Base-by-base conservation (phyloP, 2,113 vertebrate species). In the Campylomormyrus tamandua region DNA sequence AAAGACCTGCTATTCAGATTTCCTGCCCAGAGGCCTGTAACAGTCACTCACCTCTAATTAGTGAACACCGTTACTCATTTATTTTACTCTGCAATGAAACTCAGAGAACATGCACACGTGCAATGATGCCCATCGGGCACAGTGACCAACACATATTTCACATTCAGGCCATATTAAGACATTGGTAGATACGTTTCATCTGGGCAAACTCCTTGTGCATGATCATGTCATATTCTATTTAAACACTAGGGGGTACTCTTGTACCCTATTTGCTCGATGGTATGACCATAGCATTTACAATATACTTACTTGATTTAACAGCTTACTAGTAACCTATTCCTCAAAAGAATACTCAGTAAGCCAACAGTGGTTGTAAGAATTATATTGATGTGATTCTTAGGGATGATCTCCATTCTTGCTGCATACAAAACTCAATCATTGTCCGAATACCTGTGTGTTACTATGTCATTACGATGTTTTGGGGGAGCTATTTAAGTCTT, bases 11-110 rank as follows among this genome's bases (percentile, higher is more conserved):
- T 77, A 88, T 90, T 90, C 88, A 90, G 91, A 90, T 90, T 83
- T 74, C 56, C 66, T 89, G 88, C 89, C 87, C 62, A 52, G 89
- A 85, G 89, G 89, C 42, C 85, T 77, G 87, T 85, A 89, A 89
- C 89, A 88, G 77, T 90, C 87, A 52, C 62, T 92, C 87, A 35
- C 56, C 5, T 48, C 90, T 91, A 90, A 92, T 89, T 91, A 88
- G 39, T 53, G 56, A 88, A 58, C 62, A 88, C 90, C 90, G 90
- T 89, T 88, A 87, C 86, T 87, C 35, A 88, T 66, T 66, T 86
- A 53, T 80, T 80, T 80, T 58, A 84, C 77, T 89, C 89, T 58
- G 50, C 77, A 46, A 31, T 24, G 24, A 84, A 58, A 52, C 52
- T n/a, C 89, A 45, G 50, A 56, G 77, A 84, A 48, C 50, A 27